phyloP scores from a whole-genome alignment of 2,888 invertebrate species.

The Mamestra brassicae region DNA sequence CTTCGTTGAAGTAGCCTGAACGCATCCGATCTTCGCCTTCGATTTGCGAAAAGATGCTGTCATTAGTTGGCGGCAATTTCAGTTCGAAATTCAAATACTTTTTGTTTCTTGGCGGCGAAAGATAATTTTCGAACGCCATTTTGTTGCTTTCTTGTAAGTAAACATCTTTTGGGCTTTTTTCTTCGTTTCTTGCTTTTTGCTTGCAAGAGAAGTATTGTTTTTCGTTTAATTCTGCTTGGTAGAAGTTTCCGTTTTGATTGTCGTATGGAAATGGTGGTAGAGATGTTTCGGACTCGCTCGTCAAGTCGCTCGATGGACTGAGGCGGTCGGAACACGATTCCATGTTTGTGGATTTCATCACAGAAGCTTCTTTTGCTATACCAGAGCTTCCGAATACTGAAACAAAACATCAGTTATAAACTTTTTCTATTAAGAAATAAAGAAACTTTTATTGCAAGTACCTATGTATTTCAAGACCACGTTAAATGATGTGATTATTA shows the following conservation, averaged over 20 bases:
- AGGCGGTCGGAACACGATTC: constrained; percentile 86
- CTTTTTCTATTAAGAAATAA: no score
- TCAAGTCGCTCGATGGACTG: constrained; percentile 86
- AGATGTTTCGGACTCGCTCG: constrained; percentile 87
- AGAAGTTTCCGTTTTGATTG: constrained; percentile 82
- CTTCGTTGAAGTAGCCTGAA: constrained; percentile 80
- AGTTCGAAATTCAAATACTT: constrained; percentile 88
- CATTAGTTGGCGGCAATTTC: constrained; percentile 84
- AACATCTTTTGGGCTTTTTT: constrained; percentile 78
- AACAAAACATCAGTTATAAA: constrained; percentile 8
- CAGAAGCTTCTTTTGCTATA: constrained; percentile 50
- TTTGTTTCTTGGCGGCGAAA: constrained; percentile 82
- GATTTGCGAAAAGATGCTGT: constrained; percentile 84
- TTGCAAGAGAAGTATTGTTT: constrained; percentile 86
- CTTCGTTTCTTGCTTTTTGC: constrained; percentile 80
- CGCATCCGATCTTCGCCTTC: constrained; percentile 84
- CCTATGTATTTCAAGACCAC: no score
- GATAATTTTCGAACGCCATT: constrained; percentile 82
- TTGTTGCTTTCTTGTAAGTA: constrained; percentile 86
- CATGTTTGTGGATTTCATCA: constrained; percentile 89
- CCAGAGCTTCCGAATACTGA: constrained; percentile 35
- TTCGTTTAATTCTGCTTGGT: constrained; percentile 80
- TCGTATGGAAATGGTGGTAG: constrained; percentile 86
- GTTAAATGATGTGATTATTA: no score
- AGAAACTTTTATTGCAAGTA: no score